These are phyloP conservation scores for Lutjanus campechanus DNA, from an alignment of 2,797 vertebrate genomes.

Conservation along the genomic window DNA sequence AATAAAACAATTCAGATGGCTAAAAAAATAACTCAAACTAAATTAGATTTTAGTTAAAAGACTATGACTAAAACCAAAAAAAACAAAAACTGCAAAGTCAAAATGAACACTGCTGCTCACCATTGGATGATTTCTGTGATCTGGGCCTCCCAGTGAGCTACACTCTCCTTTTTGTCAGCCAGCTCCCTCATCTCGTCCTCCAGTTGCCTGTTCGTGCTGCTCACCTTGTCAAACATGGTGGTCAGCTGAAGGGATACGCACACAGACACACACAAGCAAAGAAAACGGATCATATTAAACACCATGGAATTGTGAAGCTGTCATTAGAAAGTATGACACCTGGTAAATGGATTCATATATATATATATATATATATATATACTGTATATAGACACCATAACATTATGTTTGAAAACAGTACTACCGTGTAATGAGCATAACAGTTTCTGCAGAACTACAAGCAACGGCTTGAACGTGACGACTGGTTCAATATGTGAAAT, in stretches of 20 bases:
- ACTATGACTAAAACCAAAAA: too few relatives aligned
- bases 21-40: too few relatives aligned
- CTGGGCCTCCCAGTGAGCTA: slow-evolving; percentile 98
- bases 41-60: too few relatives aligned
- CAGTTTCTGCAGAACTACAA: not conserved
- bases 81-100: too few relatives aligned
- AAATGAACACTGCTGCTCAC: slow-evolving; percentile 82
- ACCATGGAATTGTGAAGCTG: slow-evolving; percentile 4
- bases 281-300: slow-evolving; percentile 6
- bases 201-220: slow-evolving; percentile 89
- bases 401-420: not conserved
- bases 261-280: not conserved
- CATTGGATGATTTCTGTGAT: slow-evolving; percentile 99
- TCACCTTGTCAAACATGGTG: slow-evolving; percentile 90
- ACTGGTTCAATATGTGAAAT: slow-evolving; percentile 15
- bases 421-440: slow-evolving; percentile 18
- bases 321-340: slow-evolving; percentile 2
- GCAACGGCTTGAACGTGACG: not conserved
- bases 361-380: not conserved
- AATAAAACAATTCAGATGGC: too few relatives aligned
- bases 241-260: slow-evolving; percentile 85
- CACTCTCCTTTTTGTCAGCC: slow-evolving; percentile 97
- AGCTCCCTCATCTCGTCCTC: slow-evolving; percentile 96
- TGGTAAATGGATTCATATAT: slow-evolving; percentile 11
- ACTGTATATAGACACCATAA: not conserved